These are phyloP conservation scores for Campoplex nolae DNA, from an alignment of 2,888 invertebrate genomes.

Conservation along the genomic window DNA sequence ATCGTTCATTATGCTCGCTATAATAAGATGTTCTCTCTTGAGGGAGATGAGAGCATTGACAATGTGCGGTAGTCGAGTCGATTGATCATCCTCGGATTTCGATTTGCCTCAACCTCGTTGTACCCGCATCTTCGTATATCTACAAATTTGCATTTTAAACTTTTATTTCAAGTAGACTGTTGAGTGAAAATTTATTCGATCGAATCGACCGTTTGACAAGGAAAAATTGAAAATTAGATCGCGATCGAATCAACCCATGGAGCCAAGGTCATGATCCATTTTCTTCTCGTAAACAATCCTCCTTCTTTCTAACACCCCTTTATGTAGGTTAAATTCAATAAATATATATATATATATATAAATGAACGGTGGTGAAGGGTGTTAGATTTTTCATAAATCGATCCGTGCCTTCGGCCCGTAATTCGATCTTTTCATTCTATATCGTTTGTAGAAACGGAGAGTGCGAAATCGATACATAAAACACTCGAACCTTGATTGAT, in stretches of 20 bases:
- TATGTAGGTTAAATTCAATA: conserved; percentile 15
- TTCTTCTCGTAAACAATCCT: conserved; percentile 3
- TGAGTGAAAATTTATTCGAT: conserved; percentile 18
- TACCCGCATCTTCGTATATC: conserved; percentile 51
- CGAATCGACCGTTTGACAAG: conserved; percentile 19
- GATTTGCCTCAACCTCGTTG: conserved; percentile 44
- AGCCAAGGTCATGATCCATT: conserved; percentile 14
- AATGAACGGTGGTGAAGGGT: conserved; percentile 27
- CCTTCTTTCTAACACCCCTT: background rate
- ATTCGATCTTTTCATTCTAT: conserved; percentile 54
- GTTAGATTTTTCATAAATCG: conserved; percentile 56
- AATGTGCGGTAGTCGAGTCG: conserved; percentile 32
- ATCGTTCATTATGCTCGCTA: conserved; percentile 46
- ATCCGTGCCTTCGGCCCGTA: conserved; percentile 63
- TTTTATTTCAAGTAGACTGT: conserved; percentile 26
- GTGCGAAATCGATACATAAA: conserved; percentile 54
- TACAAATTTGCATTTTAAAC: conserved; percentile 16
- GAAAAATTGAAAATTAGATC: conserved; percentile 1
- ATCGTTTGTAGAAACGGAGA: conserved; percentile 9
- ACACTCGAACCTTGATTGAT: conserved; percentile 53
- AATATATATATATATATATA: conserved; percentile 5
- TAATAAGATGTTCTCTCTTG: conserved; percentile 17
- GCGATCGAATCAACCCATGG: background rate
- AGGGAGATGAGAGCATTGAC: background rate
- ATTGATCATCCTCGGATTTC: conserved; percentile 49